Conservation (phyloP, 2,888 invertebrate genomes). For the Diarsia dahlii region DNA sequence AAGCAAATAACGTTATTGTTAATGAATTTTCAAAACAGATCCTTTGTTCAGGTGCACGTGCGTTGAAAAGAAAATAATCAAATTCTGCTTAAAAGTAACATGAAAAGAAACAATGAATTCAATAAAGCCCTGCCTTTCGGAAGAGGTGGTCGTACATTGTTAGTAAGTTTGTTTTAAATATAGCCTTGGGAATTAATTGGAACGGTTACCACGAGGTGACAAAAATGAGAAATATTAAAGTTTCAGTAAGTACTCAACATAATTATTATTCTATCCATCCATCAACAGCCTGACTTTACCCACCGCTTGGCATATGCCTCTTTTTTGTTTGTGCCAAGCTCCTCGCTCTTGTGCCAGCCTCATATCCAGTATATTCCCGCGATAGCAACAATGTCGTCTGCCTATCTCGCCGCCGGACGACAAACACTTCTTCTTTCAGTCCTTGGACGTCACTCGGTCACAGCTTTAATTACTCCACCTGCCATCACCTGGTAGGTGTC, state of each 20-base stretch:
- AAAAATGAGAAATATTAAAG: conserved; percentile 15
- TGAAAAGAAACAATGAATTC: conserved; percentile 15
- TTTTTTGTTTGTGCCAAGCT: no score
- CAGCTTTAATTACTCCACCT: no score
- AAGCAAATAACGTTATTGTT: not conserved
- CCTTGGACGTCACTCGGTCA: no score
- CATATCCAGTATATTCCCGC: no score
- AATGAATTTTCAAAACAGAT: not conserved
- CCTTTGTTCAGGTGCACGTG: conserved; percentile 22
- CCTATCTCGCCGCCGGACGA: no score
- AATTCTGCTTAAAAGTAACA: conserved; percentile 33
- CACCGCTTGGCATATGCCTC: no score
- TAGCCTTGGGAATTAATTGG: not conserved
- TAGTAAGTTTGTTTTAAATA: not conserved
- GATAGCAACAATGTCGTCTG: no score
- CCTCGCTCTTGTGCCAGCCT: no score
- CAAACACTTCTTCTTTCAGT: no score
- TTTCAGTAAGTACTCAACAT: conserved; percentile 21
- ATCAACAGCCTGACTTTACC: no score
- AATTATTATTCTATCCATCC: no score
- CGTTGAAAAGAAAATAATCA: conserved; percentile 37
- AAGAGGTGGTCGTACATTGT: not conserved
- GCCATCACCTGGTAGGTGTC: no score
- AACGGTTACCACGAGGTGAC: not conserved
- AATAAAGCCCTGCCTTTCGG: conserved; percentile 18